A percentile compares a stretch with the other conserved stretches of the same genome.
Evolutionary conservation across 1,140 invertebrate species (phyloP).

Genomic region (Polyergus mexicanus): DNA sequence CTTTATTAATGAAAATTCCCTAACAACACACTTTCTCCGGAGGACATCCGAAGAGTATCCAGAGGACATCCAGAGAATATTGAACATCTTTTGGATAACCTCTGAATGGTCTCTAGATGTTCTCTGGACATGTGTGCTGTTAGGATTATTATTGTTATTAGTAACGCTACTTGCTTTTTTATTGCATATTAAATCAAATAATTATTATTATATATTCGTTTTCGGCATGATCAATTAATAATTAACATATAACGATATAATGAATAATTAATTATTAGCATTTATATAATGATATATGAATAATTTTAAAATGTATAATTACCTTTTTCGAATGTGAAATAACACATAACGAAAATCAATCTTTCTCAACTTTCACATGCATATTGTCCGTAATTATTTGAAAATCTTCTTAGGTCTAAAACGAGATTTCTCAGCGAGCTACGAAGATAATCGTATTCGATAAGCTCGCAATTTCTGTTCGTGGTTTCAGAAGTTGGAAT

Average conservation of each 20-base stretch:
- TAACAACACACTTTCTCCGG: too few species aligned
- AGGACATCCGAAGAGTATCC: too few species aligned
- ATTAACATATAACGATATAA: conserved; percentile 39
- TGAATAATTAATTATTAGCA: conserved; percentile 42
- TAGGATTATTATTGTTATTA: conserved; percentile 41
- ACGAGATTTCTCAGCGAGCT: conserved; percentile 22
- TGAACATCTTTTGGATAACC: too few species aligned
- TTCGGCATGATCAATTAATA: conserved; percentile 44
- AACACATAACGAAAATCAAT: conserved; percentile 17
- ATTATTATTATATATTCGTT: conserved; percentile 49
- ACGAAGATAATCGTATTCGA: conserved; percentile 48
- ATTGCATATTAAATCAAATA: conserved; percentile 32
- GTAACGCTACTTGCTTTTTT: conserved; percentile 27
- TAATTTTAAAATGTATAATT: conserved; percentile 33
- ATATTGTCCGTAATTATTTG: conserved; percentile 37
- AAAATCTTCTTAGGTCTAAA: conserved; percentile 31
- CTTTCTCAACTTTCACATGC: neutral
- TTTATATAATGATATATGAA: conserved; percentile 24
- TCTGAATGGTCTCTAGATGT: too few species aligned
- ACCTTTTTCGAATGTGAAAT: neutral
- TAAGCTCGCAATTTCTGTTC: conserved; percentile 43
- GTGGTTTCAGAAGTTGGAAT: conserved; percentile 59
- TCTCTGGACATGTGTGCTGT: too few species aligned
- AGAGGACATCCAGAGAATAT: too few species aligned
- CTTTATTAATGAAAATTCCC: conserved; percentile 19